Evolutionary conservation across 2,888 invertebrate species (phyloP).

Genomic region (Drosophila gaucha): DNA sequence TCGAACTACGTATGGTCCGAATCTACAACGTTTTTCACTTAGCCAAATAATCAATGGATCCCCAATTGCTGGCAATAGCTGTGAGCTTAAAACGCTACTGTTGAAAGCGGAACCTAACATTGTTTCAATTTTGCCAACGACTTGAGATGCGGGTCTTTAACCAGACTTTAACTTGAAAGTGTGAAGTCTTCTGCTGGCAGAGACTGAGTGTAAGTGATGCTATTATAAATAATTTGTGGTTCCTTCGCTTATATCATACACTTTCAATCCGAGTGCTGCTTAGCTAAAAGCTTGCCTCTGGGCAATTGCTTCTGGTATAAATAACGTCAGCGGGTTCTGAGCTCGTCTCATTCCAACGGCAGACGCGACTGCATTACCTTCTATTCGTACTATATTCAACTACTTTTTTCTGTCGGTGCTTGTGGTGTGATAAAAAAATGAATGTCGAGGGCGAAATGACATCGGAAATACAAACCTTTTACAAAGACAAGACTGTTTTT

Average conservation of each 20-base stretch:
- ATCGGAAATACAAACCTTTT: conserved; percentile 86
- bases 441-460: conserved; percentile 33
- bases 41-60: conserved; percentile 28
- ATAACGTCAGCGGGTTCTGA: conserved; percentile 35
- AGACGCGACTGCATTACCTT: conserved; percentile 21
- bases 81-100: conserved; percentile 13
- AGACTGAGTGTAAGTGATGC: conserved; percentile 1
- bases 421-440: not conserved
- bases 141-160: no score
- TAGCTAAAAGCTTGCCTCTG: conserved; percentile 9
- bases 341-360: conserved; percentile 42
- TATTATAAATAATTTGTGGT: conserved; percentile 22
- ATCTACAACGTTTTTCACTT: conserved; percentile 53
- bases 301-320: conserved; percentile 44
- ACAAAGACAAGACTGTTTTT: conserved; percentile 86
- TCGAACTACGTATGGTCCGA: conserved; percentile 8
- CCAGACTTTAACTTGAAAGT: not conserved
- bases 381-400: not conserved
- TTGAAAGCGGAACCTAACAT: conserved; percentile 1
- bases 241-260: conserved; percentile 25
- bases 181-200: not conserved
- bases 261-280: conserved; percentile 6
- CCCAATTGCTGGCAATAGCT: not conserved
- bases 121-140: not conserved
- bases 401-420: not conserved